A percentile compares a stretch with the other conserved stretches of the same genome.
phyloP scores from a whole-genome alignment of 2,888 invertebrate genomes.

The Sialis lutaria region DNA sequence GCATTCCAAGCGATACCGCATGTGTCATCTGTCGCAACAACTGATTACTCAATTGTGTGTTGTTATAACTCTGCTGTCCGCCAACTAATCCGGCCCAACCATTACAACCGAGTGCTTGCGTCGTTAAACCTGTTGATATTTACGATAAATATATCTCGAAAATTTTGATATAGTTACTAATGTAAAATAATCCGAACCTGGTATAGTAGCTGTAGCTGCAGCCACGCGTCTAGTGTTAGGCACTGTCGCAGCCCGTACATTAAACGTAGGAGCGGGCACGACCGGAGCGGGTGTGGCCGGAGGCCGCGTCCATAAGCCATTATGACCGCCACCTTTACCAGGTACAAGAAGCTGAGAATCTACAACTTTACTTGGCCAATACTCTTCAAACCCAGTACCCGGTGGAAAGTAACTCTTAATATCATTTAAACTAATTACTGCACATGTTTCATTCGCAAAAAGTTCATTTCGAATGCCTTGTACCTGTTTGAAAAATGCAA shows the following conservation, averaged over 20 bases:
- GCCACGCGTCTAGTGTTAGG: conserved; percentile 12
- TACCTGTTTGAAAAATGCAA: conserved; percentile 18
- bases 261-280: conserved; percentile 38
- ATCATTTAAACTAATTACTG: conserved; percentile 77
- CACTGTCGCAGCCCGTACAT: conserved; percentile 22
- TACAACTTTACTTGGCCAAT: conserved; percentile 81
- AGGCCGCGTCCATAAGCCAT: conserved; percentile 62
- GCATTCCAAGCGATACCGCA: conserved; percentile 3
- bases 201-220: too few relatives aligned
- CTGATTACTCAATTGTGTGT: conserved; percentile 12
- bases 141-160: conserved; percentile 8
- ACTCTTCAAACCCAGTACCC: conserved; percentile 79
- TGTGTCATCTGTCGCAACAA: conserved; percentile 4
- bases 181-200: too few relatives aligned
- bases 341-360: conserved; percentile 63
- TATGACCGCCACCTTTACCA: conserved; percentile 36
- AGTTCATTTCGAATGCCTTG: conserved; percentile 83
- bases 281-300: conserved; percentile 51
- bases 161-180: too few relatives aligned
- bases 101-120: conserved; percentile 22
- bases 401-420: conserved; percentile 83
- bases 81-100: conserved; percentile 28
- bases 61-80: conserved; percentile 22
- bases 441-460: conserved; percentile 79
- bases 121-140: conserved; percentile 9